Conservation (phyloP, 2,888 invertebrate genomes). For the Pasiphila rectangulata region DNA sequence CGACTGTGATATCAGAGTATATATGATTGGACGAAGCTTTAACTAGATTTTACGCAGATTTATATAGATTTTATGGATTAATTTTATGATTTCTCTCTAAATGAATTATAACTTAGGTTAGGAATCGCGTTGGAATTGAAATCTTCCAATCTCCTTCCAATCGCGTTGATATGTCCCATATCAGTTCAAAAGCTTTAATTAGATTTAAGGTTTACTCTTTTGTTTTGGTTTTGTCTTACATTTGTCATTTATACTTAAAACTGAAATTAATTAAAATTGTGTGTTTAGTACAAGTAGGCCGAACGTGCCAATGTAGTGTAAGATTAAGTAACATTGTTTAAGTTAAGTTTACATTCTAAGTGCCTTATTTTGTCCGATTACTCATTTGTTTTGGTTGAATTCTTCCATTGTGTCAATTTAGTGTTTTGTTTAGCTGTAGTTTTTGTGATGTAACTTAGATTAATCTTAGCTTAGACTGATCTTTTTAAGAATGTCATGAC, state of each 20-base stretch:
- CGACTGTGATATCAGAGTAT: constrained; percentile 65
- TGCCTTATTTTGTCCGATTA: constrained; percentile 23
- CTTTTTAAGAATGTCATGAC: constrained; percentile 70
- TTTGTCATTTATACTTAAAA: constrained; percentile 24
- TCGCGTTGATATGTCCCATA: constrained; percentile 22
- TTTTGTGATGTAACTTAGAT: constrained; percentile 20
- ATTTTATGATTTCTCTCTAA: constrained; percentile 35
- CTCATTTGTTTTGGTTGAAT: constrained; percentile 45
- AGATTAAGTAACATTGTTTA: constrained; percentile 35
- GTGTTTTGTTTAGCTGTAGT: constrained; percentile 24
- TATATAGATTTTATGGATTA: constrained; percentile 24
- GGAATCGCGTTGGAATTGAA: constrained; percentile 11
- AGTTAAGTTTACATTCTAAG: constrained; percentile 31
- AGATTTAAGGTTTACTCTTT: constrained; percentile 20
- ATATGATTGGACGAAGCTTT: constrained; percentile 61
- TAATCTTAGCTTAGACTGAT: constrained; percentile 59
- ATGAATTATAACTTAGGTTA: constrained; percentile 29
- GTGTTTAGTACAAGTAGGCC: constrained; percentile 57
- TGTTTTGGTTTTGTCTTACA: constrained; percentile 18
- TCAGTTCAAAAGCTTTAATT: constrained; percentile 33
- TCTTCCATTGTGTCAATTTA: constrained; percentile 58
- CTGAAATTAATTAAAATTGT: constrained; percentile 30
- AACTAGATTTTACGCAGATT: constrained; percentile 50
- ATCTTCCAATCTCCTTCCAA: constrained; percentile 1
- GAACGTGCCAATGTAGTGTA: constrained; percentile 67